Evolutionary conservation across 2,888 invertebrate species (phyloP).

Genomic region (Metallyticus violacea): DNA sequence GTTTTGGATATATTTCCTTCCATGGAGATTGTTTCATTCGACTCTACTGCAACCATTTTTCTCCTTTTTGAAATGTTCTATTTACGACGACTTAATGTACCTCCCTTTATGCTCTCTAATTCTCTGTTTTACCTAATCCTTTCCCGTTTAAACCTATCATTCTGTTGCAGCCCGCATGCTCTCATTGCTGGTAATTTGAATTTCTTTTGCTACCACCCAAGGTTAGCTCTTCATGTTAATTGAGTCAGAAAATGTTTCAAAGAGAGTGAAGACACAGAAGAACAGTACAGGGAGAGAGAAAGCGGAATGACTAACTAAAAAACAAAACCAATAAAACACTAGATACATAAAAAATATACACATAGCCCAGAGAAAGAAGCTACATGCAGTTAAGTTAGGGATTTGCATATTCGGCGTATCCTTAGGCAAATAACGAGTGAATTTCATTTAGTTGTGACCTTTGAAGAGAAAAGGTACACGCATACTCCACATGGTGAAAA

Average conservation of each 20-base stretch:
- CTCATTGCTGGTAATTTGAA: background rate
- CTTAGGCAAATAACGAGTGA: background rate
- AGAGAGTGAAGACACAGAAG: too few relatives aligned
- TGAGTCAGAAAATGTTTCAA: background rate
- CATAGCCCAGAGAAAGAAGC: too few relatives aligned
- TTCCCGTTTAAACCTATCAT: background rate
- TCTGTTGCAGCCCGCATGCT: background rate
- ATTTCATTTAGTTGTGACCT: background rate
- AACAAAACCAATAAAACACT: background rate
- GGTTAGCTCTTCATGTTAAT: background rate
- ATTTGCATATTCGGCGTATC: background rate
- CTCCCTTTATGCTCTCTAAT: background rate
- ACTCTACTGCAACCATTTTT: too few relatives aligned
- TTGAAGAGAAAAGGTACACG: background rate
- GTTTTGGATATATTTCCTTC: too few relatives aligned
- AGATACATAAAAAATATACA: background rate
- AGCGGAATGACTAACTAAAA: background rate
- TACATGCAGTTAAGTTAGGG: background rate
- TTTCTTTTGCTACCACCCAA: background rate
- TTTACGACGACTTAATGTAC: background rate
- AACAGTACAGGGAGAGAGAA: background rate
- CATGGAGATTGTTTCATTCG: too few relatives aligned
- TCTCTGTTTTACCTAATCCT: background rate
- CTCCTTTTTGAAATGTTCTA: too few relatives aligned
- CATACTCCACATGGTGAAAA: background rate